Evolutionary conservation across 2,113 vertebrate genomes (phyloP).

Genomic region (Steatornis caripensis): DNA sequence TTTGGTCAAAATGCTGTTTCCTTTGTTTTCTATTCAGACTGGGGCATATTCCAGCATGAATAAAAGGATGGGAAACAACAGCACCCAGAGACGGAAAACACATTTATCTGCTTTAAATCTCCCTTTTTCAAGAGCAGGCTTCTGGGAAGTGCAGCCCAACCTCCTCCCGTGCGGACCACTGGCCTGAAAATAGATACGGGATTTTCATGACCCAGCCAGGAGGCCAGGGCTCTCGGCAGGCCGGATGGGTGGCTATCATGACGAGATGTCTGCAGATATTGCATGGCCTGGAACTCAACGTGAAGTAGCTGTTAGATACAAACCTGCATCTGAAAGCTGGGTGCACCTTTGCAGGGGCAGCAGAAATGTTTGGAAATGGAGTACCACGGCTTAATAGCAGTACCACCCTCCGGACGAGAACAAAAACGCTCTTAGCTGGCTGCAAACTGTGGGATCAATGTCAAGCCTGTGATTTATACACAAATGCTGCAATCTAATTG

Average conservation of each 20-base stretch:
- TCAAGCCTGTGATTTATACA: slow-evolving; percentile 30
- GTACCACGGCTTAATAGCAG: fast-evolving
- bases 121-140: not conserved
- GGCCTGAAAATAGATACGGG: not conserved
- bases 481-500: slow-evolving; percentile 21
- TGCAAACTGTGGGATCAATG: not conserved
- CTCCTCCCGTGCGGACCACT: not conserved
- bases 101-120: not conserved
- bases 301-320: not conserved
- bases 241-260: fast-evolving
- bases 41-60: not conserved
- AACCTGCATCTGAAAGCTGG: not conserved
- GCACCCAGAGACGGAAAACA: not conserved
- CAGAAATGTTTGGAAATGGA: not conserved
- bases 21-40: not conserved
- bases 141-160: not conserved
- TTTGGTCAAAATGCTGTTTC: not conserved
- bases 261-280: not conserved
- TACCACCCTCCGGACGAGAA: not conserved
- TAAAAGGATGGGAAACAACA: not conserved
- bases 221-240: fast-evolving
- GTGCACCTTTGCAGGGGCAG: not conserved
- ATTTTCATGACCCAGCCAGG: not conserved
- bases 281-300: not conserved
- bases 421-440: not conserved